Conservation (phyloP, 2,113 vertebrate species). For the Pitta sordida region DNA sequence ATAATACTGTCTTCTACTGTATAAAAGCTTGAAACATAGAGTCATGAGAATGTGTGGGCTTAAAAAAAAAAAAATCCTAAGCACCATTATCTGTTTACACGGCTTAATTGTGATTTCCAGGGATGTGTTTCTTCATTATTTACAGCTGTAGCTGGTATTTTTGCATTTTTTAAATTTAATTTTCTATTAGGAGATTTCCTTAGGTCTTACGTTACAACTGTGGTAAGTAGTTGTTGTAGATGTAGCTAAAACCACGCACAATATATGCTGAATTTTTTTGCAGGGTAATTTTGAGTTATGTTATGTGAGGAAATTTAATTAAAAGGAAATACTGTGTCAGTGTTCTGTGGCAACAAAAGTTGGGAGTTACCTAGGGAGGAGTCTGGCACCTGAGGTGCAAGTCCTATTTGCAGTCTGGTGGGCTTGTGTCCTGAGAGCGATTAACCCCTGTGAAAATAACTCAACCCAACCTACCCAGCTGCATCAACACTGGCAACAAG, state of each 20-base stretch:
- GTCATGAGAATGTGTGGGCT: neutral
- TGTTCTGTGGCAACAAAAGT: neutral
- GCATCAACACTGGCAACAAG: neutral
- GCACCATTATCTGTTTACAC: neutral
- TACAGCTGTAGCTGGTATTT: neutral
- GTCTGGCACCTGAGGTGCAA: neutral
- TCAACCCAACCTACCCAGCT: accelerated
- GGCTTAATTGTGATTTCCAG: neutral
- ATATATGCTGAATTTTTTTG: neutral
- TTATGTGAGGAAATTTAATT: neutral
- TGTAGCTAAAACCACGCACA: neutral
- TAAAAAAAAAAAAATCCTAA: neutral
- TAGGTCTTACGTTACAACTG: neutral
- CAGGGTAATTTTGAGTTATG: neutral
- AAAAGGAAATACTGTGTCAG: neutral
- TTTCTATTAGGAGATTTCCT: neutral
- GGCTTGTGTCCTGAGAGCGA: neutral
- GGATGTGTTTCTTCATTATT: neutral
- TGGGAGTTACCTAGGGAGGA: neutral
- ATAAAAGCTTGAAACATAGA: neutral
- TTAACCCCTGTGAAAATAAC: neutral
- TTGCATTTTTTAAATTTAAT: neutral
- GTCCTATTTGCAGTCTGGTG: neutral
- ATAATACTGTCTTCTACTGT: neutral
- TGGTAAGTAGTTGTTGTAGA: neutral